Base-by-base conservation (phyloP, 2,113 vertebrate species). In the Cyanistes caeruleus region DNA sequence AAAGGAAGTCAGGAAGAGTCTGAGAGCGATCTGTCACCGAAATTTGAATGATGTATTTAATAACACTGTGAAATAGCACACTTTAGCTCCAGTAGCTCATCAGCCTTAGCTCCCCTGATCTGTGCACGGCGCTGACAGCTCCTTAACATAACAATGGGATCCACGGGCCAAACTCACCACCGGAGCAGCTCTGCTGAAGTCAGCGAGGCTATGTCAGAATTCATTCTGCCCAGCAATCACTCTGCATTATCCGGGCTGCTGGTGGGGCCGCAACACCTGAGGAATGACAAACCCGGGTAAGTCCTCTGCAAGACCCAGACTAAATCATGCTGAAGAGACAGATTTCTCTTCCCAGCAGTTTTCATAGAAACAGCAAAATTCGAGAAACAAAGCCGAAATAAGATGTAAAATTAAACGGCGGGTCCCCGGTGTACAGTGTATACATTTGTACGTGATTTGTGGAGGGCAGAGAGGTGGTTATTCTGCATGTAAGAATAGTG, bases 11-110 rank as follows among this genome's bases (percentile, higher is more conserved):
- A 12, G 80, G 52, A 72, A 60, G n/a, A 72, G 37, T 14, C 41
- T 87, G 74, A 60, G 84, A 84, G 69, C 31, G 72, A 58, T 43
- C 53, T 58, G 77, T 30, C 70, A 16, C 51, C 39, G 67, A 87
- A 91, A 79, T 85, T 23, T 46, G 77, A 87, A 79, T 79, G 44
- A 89, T 91, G 91, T 92, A 68, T 94, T 91, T 94, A 91, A 87
- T 89, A 84, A 84, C 65, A 39, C 31, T 22, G 22, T 23, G 69
- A 73, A 87, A 63, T 5, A 65, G 53, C 84, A 39, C 12, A 3
- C n/a, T 84, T 60, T 4, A 76, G 62, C 74, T 79, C 62, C 89
- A 58, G 65, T n/a, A 58, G 30, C 65, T 87, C 65, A 44, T 82
- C 91, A 84, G 70, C 24, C 15, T 64, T 48, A 24, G 24, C 60